phyloP scores from a whole-genome alignment of 2,888 invertebrate genomes.

The Ceraclea dissimilis region DNA sequence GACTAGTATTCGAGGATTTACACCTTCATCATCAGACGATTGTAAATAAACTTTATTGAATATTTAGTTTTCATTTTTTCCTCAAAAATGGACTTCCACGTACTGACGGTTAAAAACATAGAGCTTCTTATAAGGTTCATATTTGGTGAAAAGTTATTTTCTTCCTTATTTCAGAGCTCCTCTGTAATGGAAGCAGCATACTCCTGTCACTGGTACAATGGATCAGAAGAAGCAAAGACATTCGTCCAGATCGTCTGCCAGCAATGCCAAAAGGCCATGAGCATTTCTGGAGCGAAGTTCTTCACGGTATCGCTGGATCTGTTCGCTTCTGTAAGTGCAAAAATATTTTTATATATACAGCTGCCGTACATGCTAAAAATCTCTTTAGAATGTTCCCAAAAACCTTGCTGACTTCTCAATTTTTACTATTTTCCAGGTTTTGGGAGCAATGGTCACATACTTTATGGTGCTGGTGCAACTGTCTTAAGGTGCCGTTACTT shows the following conservation, averaged over 20 bases:
- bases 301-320: slow-evolving; percentile 82
- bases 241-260: slow-evolving; percentile 88
- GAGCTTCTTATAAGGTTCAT: no score
- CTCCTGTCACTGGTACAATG: slow-evolving; percentile 86
- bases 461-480: slow-evolving; percentile 89
- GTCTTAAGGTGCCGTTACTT: neutral
- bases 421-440: slow-evolving; percentile 51
- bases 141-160: no score
- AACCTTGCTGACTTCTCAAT: no score
- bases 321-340: slow-evolving; percentile 80
- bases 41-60: no score
- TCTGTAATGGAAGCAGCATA: slow-evolving; percentile 89
- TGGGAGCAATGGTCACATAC: slow-evolving; percentile 82
- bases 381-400: neutral
- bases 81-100: no score
- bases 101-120: no score
- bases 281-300: slow-evolving; percentile 83
- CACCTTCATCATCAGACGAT: no score
- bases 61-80: no score
- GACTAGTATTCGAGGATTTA: no score
- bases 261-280: slow-evolving; percentile 84
- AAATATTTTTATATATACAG: no score
- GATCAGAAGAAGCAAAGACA: slow-evolving; percentile 83
- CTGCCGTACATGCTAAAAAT: no score
- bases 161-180: slow-evolving; percentile 71